phyloP scores from a whole-genome alignment of 1,140 invertebrate genomes.

The Drosophila arizonae region DNA sequence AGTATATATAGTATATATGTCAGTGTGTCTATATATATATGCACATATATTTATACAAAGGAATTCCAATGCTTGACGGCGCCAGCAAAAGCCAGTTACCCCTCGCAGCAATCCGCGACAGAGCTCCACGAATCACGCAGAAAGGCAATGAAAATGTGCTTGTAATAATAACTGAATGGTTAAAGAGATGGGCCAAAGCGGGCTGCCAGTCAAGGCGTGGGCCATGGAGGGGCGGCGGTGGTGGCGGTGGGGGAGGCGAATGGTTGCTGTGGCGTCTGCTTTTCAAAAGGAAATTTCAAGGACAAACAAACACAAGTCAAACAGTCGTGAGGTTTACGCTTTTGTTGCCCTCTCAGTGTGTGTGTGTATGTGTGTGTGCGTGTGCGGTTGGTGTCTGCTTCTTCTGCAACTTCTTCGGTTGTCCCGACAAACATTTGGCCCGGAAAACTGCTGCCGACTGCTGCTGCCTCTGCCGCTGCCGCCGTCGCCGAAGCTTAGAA shows the following conservation, averaged over 20 bases:
- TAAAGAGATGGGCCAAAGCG: background rate
- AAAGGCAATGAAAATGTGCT: conserved; percentile 75
- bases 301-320: conserved; percentile 77
- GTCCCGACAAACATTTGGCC: conserved; percentile 30
- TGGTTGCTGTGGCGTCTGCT: conserved; percentile 36
- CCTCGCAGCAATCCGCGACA: conserved; percentile 10
- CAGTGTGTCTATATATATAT: background rate
- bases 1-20: no score
- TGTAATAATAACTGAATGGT: conserved; percentile 71
- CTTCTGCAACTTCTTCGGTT: background rate
- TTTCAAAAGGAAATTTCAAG: conserved; percentile 67
- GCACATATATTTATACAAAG: conserved; percentile 31
- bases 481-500: conserved; percentile 56
- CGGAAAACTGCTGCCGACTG: conserved; percentile 26
- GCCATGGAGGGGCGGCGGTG: background rate
- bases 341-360: conserved; percentile 29
- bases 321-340: conserved; percentile 54
- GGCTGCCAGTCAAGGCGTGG: no score
- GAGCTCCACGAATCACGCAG: conserved; percentile 15
- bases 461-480: no score
- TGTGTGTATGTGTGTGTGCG: conserved; percentile 24
- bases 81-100: conserved; percentile 31
- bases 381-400: conserved; percentile 24
- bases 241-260: background rate
- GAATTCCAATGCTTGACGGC: conserved; percentile 51